Evolutionary conservation across 2,797 vertebrate species (phyloP).

Genomic region (Mus caroli): DNA sequence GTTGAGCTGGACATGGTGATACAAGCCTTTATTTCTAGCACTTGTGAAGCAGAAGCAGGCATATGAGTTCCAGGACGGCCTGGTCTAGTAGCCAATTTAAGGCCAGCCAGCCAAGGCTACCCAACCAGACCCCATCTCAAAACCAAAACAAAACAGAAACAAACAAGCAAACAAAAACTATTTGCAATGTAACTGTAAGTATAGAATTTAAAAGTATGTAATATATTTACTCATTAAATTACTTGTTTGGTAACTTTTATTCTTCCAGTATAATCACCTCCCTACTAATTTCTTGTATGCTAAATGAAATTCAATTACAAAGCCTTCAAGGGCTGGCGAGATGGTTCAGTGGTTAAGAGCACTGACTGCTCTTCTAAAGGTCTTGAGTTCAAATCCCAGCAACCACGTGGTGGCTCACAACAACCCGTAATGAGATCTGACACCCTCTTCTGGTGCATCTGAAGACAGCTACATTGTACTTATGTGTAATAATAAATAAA

Average conservation of each 20-base stretch:
- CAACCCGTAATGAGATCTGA: too few species aligned
- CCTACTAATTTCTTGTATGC: conserved; percentile 42
- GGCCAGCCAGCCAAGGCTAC: neutral
- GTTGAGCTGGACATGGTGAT: neutral
- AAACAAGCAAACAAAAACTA: neutral
- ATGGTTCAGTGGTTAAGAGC: too few species aligned
- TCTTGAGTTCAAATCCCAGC: too few species aligned
- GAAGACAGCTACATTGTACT: too few species aligned
- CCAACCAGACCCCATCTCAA: neutral
- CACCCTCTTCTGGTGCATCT: too few species aligned
- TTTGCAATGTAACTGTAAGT: neutral
- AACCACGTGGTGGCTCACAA: too few species aligned
- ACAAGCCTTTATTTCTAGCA: neutral
- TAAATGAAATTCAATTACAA: conserved; percentile 54
- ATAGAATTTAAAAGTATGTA: conserved; percentile 45
- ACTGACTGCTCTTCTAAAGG: too few species aligned
- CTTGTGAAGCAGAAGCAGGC: neutral
- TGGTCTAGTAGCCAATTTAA: neutral
- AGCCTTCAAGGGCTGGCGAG: neutral
- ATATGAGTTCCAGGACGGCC: neutral
- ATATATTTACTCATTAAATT: conserved; percentile 69
- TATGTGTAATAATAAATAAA: too few species aligned
- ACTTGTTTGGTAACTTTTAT: conserved; percentile 17
- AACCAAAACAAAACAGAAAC: neutral
- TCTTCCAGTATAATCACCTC: conserved; percentile 61